Evolutionary conservation across 2,888 invertebrate genomes (phyloP), one percentile per base, ranked within the genome.

Genomic region (Pollenia labialis): DNA sequence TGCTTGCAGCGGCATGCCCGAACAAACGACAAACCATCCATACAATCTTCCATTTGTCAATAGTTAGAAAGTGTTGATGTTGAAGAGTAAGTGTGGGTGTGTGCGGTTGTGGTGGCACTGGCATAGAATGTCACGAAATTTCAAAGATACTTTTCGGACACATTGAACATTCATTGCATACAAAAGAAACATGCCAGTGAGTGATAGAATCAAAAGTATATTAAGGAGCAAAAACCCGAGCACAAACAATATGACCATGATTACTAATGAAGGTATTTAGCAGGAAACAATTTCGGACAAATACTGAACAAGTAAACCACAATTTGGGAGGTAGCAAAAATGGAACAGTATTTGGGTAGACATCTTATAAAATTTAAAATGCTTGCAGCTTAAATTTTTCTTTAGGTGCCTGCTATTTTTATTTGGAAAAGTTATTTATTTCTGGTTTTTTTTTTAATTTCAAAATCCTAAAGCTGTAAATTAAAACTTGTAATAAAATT

Each of bases 191-290:
- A 32, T 42, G 32, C 66, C 60, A 66, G 16, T 14, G n/a, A 52
- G 56, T n/a, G 76, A 46, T 42, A 32, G 18, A 52, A 71, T 16
- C 69, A 62, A 60, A 60, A 69, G 42, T 69, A 44, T 56, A 69
- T 69, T 68, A 42, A 50, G 40, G 58, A 69, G 23, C 60, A 42
- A 23, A 52, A 71, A 60, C 42, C 23, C 23, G 4, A 50, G 11
- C 42, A 58, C 68, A 75, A 81, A 75, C 80, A 84, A 84, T 84
- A 62, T 68, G 72, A 81, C 66, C 60, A 60, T 81, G 76, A 87
- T 84, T 84, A 77, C 84, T 87, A 84, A 87, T 87, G 84, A 87
- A 87, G 84, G 75, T 60, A 84, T 87, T 87, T 87, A 87, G 62
- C 60, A 84, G 87, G 76, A 84, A 87, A 84, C 72, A 81, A 84